Evolutionary conservation across 2,797 vertebrate species (phyloP), one percentile per base, ranked within the genome.

Genomic region (Hydrocynus forskahlii): DNA sequence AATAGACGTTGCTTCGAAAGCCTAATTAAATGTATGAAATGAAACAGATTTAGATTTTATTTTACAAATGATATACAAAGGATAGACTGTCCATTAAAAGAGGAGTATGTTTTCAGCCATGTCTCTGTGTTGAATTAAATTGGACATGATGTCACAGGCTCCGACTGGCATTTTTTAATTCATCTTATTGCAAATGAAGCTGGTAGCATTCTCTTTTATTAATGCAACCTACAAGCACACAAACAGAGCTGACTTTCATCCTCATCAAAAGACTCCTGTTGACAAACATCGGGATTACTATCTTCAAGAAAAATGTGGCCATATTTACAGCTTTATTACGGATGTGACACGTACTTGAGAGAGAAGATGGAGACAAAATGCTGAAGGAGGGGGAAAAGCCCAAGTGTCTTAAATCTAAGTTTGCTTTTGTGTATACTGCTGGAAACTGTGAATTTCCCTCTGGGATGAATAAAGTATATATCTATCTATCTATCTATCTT

Each of bases 261-360:
- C 82, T 86, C 86, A 88, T 86, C 88, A 88, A 87, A 88, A 79
- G 67, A 73, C 73, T 75, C 62, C 55, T 88, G 85, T 86, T 86
- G 88, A 86, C 85, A 88, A 88, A 87, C 81, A 80, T 45, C 52
- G 43, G 81, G 85, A 84, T 88, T 85, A 86, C 80, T 69, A 84
- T 88, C 80, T 86, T 84, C 76, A 81, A 80, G 82, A 86, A 83
- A 80, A 85, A 86, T 73, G 75, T 71, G 17, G 79, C 35, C 71
- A 80, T 63, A 83, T 84, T 79, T 77, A 80, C 81, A 2, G 63
- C 78, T 79, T 85, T 86, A 86, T 82, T 84, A 81, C 70, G 55
- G 21, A 77, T 21, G 45, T 79, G 80, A 75, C 72, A 55, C 76
- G 80, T 83, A 84, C 83, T 83, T 81, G 83, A 87, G 86, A 87